Evolutionary conservation across 2,888 invertebrate genomes (phyloP).

Genomic region (Megalurothrips usitatus): DNA sequence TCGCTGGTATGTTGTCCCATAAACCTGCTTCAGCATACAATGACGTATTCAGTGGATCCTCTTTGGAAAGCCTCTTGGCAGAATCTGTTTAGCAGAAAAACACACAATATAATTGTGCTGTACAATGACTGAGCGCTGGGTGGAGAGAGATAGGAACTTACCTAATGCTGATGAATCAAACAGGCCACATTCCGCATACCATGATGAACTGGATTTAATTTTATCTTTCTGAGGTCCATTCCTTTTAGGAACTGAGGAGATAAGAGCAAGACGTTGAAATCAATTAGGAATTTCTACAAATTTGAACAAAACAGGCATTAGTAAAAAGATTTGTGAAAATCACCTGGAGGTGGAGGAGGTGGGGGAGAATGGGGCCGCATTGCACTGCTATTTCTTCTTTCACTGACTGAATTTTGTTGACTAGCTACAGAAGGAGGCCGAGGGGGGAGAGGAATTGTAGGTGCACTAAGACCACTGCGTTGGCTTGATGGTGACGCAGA

Average conservation of each 20-base stretch:
- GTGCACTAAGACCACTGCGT: slow-evolving; percentile 44
- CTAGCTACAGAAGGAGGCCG: neutral
- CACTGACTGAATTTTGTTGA: neutral
- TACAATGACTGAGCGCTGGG: slow-evolving; percentile 16
- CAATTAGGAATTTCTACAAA: neutral
- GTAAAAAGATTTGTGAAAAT: neutral
- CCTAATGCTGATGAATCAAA: slow-evolving; percentile 41
- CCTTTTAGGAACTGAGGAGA: neutral
- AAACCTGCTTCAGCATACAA: slow-evolving; percentile 41
- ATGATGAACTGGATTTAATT: slow-evolving; percentile 54
- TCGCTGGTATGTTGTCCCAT: slow-evolving; percentile 7
- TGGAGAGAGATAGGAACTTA: neutral
- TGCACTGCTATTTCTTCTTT: neutral
- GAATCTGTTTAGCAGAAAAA: slow-evolving; percentile 40
- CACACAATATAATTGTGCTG: slow-evolving; percentile 38
- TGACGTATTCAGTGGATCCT: slow-evolving; percentile 47
- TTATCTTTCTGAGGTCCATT: slow-evolving; percentile 41
- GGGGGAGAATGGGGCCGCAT: slow-evolving; percentile 8
- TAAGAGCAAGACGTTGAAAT: neutral
- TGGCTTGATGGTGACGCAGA: slow-evolving; percentile 27
- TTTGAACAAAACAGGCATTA: too few species aligned
- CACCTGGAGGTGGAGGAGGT: neutral
- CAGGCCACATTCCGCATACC: slow-evolving; percentile 66
- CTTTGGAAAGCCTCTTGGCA: slow-evolving; percentile 35
- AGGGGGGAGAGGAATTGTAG: neutral